A percentile compares a stretch with the other conserved stretches of the same genome.
Conservation (phyloP, 2,888 invertebrate species). For the Lysandra coridon region DNA sequence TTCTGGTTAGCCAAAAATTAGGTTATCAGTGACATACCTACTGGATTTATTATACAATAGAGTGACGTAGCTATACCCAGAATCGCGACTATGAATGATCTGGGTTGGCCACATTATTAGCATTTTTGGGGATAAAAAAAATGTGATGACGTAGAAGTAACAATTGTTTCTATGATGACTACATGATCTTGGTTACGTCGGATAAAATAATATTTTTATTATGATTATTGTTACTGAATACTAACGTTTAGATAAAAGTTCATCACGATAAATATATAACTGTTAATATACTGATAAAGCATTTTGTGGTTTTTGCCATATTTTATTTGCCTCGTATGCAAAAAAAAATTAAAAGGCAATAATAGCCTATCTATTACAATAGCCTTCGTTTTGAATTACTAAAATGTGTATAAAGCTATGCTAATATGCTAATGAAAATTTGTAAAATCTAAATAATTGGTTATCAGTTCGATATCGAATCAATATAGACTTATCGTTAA, state of each 20-base stretch:
- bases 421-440: not conserved
- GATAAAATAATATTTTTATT: too few relatives aligned
- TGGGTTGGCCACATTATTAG: not conserved
- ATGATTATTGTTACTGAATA: too few relatives aligned
- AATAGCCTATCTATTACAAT: too few relatives aligned
- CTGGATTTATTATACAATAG: not conserved
- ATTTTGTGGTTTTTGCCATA: too few relatives aligned
- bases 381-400: too few relatives aligned
- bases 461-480: not conserved
- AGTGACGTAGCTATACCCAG: not conserved
- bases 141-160: not conserved
- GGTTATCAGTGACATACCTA: not conserved
- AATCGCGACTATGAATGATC: not conserved
- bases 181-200: too few relatives aligned
- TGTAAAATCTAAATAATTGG: not conserved
- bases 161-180: not conserved
- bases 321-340: too few relatives aligned
- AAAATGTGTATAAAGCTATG: too few relatives aligned
- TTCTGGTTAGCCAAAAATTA: not conserved
- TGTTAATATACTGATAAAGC: too few relatives aligned
- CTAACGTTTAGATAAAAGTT: too few relatives aligned
- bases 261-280: too few relatives aligned
- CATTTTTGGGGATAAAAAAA: not conserved
- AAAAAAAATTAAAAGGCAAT: too few relatives aligned
- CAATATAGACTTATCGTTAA: not conserved